Evolutionary conservation across 2,113 vertebrate genomes (phyloP).

Genomic region (Podarcis raffonei): DNA sequence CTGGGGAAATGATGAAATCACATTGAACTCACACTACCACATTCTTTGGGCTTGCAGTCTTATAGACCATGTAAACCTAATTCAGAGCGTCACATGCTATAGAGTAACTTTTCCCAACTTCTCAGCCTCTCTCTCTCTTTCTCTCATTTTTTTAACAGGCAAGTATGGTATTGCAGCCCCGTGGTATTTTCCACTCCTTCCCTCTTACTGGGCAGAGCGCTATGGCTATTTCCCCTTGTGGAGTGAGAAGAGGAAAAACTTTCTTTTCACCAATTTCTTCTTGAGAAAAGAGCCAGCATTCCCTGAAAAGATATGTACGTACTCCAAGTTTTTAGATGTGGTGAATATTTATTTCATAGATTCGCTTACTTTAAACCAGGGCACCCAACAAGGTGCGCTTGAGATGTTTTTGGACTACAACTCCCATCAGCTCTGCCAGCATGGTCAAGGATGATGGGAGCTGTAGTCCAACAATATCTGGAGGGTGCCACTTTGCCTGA

Average conservation of each 20-base stretch:
- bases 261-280: slow-evolving; percentile 87
- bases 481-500: not conserved
- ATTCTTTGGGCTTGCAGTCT: not conserved
- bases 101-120: not conserved
- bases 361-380: not conserved
- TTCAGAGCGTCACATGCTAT: not conserved
- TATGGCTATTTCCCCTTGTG: slow-evolving; percentile 72
- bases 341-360: not conserved
- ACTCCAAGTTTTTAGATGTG: not conserved
- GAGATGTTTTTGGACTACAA: not conserved
- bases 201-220: slow-evolving; percentile 89
- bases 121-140: not conserved
- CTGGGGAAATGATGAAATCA: not conserved
- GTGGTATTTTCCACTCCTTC: slow-evolving; percentile 92
- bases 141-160: slow-evolving; percentile 73
- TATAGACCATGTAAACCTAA: not conserved
- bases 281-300: slow-evolving; percentile 76
- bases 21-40: not conserved
- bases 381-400: too few relatives aligned
- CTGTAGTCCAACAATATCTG: too few relatives aligned
- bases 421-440: too few relatives aligned
- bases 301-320: slow-evolving; percentile 77
- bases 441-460: too few relatives aligned
- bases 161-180: slow-evolving; percentile 89
- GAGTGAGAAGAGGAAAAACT: slow-evolving; percentile 67